These are phyloP conservation scores for Arctopsyche grandis DNA, from an alignment of 1,140 invertebrate genomes.

Conservation along the genomic window DNA sequence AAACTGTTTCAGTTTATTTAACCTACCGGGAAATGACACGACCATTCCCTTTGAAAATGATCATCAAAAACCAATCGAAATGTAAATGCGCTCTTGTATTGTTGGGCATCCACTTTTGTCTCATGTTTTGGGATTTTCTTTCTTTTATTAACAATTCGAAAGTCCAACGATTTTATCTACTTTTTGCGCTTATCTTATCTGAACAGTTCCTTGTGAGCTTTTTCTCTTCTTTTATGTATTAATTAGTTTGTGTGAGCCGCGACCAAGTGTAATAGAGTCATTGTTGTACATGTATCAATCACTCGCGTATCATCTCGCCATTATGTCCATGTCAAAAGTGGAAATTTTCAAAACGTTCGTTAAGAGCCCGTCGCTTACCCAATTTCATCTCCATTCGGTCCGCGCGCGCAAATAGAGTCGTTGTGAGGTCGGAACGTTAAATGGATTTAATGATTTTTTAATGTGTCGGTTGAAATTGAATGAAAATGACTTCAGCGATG, in stretches of 20 bases:
- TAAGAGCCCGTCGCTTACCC: background rate
- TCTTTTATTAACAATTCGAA: too few species aligned
- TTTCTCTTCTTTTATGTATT: background rate
- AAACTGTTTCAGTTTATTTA: too few species aligned
- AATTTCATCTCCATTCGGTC: background rate
- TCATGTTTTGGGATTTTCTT: too few species aligned
- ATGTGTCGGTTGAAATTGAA: conserved; percentile 4
- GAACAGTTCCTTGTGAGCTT: background rate
- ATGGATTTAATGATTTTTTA: conserved; percentile 21
- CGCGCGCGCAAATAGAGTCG: background rate
- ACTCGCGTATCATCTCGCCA: background rate
- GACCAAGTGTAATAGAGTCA: background rate
- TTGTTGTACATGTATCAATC: conserved; percentile 2
- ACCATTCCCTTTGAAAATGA: too few species aligned
- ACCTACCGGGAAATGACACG: too few species aligned
- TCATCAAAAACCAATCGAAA: too few species aligned
- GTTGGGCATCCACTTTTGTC: too few species aligned
- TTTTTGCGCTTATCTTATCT: too few species aligned
- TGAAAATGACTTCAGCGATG: conserved; percentile 6
- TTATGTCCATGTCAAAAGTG: background rate
- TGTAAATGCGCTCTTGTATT: too few species aligned
- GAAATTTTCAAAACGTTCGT: background rate
- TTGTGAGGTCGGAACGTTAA: background rate
- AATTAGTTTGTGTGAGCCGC: background rate
- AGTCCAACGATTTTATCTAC: too few species aligned